phyloP scores from a whole-genome alignment of 2,888 invertebrate species.

The Eudasyphora cyanicolor region DNA sequence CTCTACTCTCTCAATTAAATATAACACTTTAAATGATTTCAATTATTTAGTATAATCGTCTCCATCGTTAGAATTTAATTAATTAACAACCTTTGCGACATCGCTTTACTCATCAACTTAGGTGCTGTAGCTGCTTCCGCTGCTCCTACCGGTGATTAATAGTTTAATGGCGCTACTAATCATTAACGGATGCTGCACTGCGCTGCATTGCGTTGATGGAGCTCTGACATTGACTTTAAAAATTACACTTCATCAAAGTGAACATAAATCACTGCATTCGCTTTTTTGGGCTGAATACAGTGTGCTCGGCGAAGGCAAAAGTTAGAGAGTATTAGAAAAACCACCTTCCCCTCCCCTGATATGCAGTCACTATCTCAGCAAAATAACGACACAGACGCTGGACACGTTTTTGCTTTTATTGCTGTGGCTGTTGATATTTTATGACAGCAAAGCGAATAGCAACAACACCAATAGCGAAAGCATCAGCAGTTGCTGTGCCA shows the following conservation, averaged over 20 bases:
- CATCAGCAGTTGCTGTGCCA: not conserved
- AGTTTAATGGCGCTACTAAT: slow-evolving; percentile 1
- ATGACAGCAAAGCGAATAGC: not conserved
- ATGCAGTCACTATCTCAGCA: not conserved
- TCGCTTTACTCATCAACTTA: not conserved
- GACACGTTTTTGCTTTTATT: not conserved
- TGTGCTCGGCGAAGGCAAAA: not conserved
- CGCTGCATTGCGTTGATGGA: too few relatives aligned
- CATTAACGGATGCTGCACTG: not conserved
- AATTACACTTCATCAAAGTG: not conserved
- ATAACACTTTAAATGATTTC: not conserved
- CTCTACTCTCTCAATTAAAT: not conserved
- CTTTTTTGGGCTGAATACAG: not conserved
- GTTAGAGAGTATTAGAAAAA: too few relatives aligned
- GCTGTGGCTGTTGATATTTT: not conserved
- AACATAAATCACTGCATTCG: not conserved
- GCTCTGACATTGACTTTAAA: not conserved
- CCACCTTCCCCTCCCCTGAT: not conserved
- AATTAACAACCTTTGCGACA: not conserved
- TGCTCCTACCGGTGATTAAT: not conserved
- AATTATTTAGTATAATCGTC: not conserved
- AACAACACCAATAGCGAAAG: not conserved
- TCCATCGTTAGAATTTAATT: not conserved
- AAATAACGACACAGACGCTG: not conserved
- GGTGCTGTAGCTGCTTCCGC: not conserved